Percentiles rank a stretch among this genome's conserved stretches.
Conservation (phyloP, 2,113 vertebrate species). For the Ellobius talpinus region DNA sequence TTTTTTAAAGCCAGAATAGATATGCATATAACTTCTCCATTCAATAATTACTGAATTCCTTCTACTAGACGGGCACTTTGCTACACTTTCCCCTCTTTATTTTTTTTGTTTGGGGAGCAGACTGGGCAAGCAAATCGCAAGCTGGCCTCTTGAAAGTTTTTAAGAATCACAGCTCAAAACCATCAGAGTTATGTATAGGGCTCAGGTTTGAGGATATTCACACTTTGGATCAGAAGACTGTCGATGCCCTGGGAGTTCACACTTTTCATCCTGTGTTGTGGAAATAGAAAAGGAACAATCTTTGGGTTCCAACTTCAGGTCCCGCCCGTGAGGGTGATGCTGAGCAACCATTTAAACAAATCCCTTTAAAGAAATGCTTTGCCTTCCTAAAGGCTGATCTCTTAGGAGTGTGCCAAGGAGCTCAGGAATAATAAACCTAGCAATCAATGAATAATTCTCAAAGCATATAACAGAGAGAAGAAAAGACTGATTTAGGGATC, state of each 20-base stretch:
- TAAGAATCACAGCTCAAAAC: neutral
- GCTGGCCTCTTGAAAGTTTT: conserved; percentile 7
- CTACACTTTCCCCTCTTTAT: neutral
- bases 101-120: neutral
- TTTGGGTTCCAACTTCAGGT: conserved; percentile 1
- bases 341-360: conserved; percentile 45
- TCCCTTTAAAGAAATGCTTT: conserved; percentile 24
- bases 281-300: neutral
- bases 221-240: neutral
- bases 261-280: conserved; percentile 37
- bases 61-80: neutral
- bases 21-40: conserved; percentile 15
- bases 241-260: neutral
- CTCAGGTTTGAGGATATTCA: neutral
- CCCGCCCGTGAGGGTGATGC: neutral
- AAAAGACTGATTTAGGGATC: neutral
- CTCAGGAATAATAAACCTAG: neutral
- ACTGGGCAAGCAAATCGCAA: neutral
- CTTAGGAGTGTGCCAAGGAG: neutral
- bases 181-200: neutral
- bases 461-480: neutral
- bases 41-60: conserved; percentile 19
- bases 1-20: neutral
- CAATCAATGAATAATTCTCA: neutral
- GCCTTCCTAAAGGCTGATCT: neutral